phyloP scores from a whole-genome alignment of 1,140 invertebrate species.

The Gryon sp. region DNA sequence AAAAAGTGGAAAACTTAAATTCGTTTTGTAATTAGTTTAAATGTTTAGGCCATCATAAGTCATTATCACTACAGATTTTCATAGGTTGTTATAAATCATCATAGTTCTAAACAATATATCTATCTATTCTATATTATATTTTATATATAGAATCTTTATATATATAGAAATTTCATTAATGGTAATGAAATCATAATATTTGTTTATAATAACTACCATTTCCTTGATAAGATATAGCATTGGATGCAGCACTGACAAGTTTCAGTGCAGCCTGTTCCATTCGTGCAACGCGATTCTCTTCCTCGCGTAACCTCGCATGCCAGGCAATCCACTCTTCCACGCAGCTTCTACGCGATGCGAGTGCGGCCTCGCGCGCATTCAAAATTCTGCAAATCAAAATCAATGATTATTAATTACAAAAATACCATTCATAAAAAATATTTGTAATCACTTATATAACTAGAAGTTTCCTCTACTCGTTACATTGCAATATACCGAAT shows the following conservation, averaged over 20 bases:
- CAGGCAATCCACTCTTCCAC: conserved; percentile 78
- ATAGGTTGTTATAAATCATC: no score
- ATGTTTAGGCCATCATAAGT: no score
- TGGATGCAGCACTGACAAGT: conserved; percentile 74
- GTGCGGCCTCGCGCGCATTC: conserved; percentile 75
- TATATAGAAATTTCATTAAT: no score
- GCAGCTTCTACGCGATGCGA: conserved; percentile 75
- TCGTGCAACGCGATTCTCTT: conserved; percentile 74
- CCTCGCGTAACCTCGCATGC: conserved; percentile 74
- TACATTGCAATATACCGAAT: neutral
- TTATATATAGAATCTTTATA: no score
- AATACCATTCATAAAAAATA: conserved; percentile 1
- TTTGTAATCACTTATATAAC: no score
- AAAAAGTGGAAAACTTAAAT: no score
- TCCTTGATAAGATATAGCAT: conserved; percentile 75
- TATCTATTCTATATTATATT: no score
- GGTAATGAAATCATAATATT: no score
- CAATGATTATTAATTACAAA: conserved; percentile 7
- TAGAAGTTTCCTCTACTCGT: no score
- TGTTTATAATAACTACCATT: conserved; percentile 40
- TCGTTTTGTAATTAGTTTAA: no score
- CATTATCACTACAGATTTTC: no score
- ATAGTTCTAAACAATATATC: no score
- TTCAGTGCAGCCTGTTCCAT: conserved; percentile 77
- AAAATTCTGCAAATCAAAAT: conserved; percentile 75